Percentiles rank a stretch among this genome's conserved stretches.
phyloP scores from a whole-genome alignment of 2,113 vertebrate species.

The Eretmochelys imbricata region DNA sequence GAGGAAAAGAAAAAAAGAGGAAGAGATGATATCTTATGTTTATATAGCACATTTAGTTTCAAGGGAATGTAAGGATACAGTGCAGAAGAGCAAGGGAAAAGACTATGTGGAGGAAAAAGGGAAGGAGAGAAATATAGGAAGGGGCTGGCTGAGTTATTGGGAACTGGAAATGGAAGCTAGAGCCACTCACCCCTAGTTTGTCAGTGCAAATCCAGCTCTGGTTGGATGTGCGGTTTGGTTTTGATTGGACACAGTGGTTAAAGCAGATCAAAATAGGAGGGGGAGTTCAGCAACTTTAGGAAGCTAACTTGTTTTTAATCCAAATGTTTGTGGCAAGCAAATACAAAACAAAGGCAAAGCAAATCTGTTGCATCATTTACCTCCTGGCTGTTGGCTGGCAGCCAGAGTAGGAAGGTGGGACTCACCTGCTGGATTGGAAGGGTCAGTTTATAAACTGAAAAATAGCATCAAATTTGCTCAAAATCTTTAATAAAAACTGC shows the following conservation, averaged over 20 bases:
- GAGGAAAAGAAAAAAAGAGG: background rate
- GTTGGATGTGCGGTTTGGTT: background rate
- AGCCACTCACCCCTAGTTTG: background rate
- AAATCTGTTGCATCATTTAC: background rate
- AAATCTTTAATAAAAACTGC: background rate
- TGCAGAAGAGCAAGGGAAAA: background rate
- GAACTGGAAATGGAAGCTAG: background rate
- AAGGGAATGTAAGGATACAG: background rate
- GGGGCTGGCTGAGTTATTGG: background rate
- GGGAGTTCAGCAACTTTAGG: background rate
- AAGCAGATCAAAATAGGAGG: background rate
- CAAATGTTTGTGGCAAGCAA: background rate
- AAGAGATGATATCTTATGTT: background rate
- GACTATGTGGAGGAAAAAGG: background rate
- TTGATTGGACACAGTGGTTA: background rate
- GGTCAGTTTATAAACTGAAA: background rate
- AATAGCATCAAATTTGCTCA: background rate
- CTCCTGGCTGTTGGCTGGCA: background rate
- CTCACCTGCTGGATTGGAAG: background rate
- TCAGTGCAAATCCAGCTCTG: background rate
- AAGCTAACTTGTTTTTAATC: background rate
- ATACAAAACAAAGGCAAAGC: background rate
- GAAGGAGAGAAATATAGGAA: background rate
- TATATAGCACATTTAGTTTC: background rate
- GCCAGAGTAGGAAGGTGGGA: rapidly evolving